These are phyloP conservation scores for Hololepta plana DNA, from an alignment of 2,888 invertebrate species.

Conservation along the genomic window DNA sequence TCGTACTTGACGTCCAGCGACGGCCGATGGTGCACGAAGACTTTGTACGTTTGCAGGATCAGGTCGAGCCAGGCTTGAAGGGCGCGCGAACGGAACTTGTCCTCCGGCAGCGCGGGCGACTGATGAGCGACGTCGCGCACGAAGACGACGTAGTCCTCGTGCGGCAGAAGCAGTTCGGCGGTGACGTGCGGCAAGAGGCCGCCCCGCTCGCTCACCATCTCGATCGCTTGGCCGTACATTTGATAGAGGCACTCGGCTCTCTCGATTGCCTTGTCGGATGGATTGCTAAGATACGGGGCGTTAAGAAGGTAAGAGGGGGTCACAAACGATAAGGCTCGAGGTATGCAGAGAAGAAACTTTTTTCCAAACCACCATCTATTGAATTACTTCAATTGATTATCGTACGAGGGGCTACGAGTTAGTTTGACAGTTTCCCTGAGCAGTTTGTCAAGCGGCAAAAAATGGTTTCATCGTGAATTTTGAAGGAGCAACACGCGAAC, in stretches of 20 bases:
- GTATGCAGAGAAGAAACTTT: no score
- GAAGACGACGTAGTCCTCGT: constrained; percentile 22
- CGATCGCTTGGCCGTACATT: constrained; percentile 20
- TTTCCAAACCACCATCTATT: no score
- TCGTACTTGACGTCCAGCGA: constrained; percentile 2
- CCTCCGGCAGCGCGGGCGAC: not conserved
- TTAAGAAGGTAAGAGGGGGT: no score
- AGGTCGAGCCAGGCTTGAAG: constrained; percentile 41
- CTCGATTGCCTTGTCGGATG: no score
- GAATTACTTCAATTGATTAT: no score
- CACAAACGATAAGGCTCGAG: no score
- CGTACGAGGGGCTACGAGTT: no score
- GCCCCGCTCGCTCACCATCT: constrained; percentile 20
- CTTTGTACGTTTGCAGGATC: constrained; percentile 40
- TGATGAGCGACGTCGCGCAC: constrained; percentile 7
- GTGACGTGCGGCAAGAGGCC: constrained; percentile 24
- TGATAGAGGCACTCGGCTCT: constrained; percentile 16
- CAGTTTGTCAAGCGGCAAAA: no score
- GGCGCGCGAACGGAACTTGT: constrained; percentile 16
- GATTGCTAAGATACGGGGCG: not conserved
- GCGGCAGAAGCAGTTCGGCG: constrained; percentile 24
- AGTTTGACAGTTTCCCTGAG: no score
- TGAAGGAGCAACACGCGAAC: no score
- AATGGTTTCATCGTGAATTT: no score
- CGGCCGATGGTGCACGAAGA: constrained; percentile 27